Conservation (phyloP, 2,888 invertebrate genomes). For the Invenusta paracnida region DNA sequence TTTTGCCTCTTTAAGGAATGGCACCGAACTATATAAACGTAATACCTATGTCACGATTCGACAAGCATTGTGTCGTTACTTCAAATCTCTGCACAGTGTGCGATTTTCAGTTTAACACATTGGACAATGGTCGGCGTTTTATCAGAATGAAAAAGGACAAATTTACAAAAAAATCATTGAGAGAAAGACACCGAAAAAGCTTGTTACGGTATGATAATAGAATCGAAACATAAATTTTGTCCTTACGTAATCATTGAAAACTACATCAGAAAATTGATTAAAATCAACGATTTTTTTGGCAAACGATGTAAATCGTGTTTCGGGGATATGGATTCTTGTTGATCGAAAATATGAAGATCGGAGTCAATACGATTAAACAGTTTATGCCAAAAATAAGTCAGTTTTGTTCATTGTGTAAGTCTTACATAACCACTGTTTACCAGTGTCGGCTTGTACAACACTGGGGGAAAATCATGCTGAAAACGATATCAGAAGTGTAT, state of each 20-base stretch:
- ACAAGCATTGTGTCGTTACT: not conserved
- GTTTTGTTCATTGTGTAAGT: not conserved
- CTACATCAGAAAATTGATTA: constrained; percentile 7
- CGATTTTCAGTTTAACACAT: not conserved
- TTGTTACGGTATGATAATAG: not conserved
- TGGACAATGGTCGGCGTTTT: not conserved
- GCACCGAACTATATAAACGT: not conserved
- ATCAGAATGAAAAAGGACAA: not conserved
- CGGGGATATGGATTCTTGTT: not conserved
- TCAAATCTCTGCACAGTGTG: not conserved
- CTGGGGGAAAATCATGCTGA: not conserved
- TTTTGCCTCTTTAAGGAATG: not conserved
- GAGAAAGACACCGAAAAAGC: not conserved
- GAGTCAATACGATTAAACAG: not conserved
- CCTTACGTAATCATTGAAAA: not conserved
- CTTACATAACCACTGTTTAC: constrained; percentile 16
- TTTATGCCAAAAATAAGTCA: constrained; percentile 15
- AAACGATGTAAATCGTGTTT: not conserved
- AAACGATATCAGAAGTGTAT: constrained; percentile 19
- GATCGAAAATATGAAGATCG: constrained; percentile 3
- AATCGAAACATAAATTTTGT: not conserved
- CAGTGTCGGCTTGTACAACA: not conserved
- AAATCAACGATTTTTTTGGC: not conserved
- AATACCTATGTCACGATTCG: not conserved
- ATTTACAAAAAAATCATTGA: not conserved